Evolutionary conservation across 2,113 vertebrate species (phyloP).

Genomic region (Marcusenius ussheri): DNA sequence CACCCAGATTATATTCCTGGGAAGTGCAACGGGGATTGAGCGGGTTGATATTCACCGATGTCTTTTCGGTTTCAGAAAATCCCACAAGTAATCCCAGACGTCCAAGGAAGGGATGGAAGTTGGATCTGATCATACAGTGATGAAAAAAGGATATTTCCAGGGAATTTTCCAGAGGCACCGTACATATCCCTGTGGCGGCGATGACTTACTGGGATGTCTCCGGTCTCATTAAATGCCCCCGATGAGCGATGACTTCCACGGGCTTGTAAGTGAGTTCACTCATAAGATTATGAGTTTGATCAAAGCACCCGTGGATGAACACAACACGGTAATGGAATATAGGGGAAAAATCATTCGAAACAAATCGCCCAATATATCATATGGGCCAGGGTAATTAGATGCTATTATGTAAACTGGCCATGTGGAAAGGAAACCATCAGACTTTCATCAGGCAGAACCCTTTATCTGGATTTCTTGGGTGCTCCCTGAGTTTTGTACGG

Average conservation of each 20-base stretch:
- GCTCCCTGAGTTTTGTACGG: constrained; percentile 34
- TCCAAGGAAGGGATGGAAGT: neutral
- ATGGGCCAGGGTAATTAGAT: constrained; percentile 46
- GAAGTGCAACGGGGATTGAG: too few relatives aligned
- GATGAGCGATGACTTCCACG: constrained; percentile 45
- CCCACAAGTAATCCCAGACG: neutral
- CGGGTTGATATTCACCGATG: neutral
- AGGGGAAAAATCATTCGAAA: constrained; percentile 40
- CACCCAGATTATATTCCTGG: neutral
- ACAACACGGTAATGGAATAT: constrained; percentile 43
- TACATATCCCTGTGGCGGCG: constrained; percentile 22
- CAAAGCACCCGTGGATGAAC: constrained; percentile 42
- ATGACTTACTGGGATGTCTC: constrained; percentile 30
- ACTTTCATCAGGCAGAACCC: constrained; percentile 20
- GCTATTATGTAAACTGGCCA: constrained; percentile 52
- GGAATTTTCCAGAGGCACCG: constrained; percentile 32
- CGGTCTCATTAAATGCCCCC: constrained; percentile 36
- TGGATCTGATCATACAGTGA: neutral
- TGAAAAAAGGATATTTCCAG: neutral
- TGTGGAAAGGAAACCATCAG: constrained; percentile 45
- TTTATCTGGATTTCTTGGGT: constrained; percentile 41
- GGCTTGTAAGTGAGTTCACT: constrained; percentile 42
- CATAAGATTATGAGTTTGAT: constrained; percentile 52
- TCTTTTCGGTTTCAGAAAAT: neutral
- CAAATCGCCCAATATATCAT: constrained; percentile 49